Evolutionary conservation across 2,797 vertebrate genomes (phyloP), one percentile per base, ranked within the genome.

Genomic region (Anguilla pacifica): DNA sequence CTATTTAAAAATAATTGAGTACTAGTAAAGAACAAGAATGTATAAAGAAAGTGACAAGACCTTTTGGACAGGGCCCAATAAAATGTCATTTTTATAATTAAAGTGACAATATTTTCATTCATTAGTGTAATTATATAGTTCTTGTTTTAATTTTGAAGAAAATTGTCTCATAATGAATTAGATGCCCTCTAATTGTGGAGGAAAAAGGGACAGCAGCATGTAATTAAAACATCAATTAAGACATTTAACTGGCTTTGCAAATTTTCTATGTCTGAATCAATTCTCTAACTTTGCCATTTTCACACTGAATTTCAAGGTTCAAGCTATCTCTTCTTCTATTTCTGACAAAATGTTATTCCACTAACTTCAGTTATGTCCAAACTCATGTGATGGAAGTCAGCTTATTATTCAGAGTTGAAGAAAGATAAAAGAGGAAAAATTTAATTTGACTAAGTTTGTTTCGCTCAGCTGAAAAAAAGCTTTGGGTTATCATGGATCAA

Each of bases 31-130:
- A 13, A 84, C 53, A 1, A 31, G 83, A 84, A 55, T 57, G 31
- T 15, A 28, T n/a, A 57, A 17, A 6, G 11, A 84, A 57, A 84
- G 6, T 55, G n/a, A 84, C 11, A 15, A 57, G 59, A 31, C 83
- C 9, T 31, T 84, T 84, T 25, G 83, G 53, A 61, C 51, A 31
- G 59, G 49, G 55, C 28, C 22, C 55, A 84, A 77, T 77, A 84
- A 84, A 84, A 84, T 84, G 55, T 49, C 11, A 57, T 84, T 61
- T 84, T 84, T 31, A 28, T 57, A 84, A 84, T 39, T 84, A 59
- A 59, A 55, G 19, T 84, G 82, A 84, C 39, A n/a, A 55, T 49
- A 83, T 15, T 57, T 84, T 84, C 5, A 84, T 84, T 84, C 81
- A 83, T 83, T 55, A 28, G 46, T n/a, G 53, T 59, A 57, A 57